Evolutionary conservation across 2,888 invertebrate species (phyloP).

Genomic region (Spilarctia lutea): DNA sequence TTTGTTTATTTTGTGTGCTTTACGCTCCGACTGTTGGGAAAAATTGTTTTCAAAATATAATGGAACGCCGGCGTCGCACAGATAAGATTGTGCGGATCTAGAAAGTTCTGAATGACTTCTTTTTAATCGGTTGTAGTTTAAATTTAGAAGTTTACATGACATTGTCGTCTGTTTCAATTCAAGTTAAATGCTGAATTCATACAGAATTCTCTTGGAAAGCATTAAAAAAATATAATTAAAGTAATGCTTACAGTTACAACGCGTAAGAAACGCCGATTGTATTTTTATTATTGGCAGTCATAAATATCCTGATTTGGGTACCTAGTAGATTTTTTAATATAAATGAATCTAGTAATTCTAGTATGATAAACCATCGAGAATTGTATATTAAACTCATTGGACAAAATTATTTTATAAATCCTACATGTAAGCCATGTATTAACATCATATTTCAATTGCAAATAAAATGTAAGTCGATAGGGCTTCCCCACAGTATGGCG

Average conservation of each 20-base stretch:
- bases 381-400: neutral
- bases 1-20: slow-evolving; percentile 49
- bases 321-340: no score
- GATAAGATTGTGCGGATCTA: slow-evolving; percentile 11
- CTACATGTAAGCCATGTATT: slow-evolving; percentile 19
- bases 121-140: slow-evolving; percentile 10
- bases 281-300: neutral
- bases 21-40: slow-evolving; percentile 25
- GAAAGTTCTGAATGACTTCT: slow-evolving; percentile 10
- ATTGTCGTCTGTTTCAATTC: neutral
- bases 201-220: neutral
- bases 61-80: slow-evolving; percentile 14
- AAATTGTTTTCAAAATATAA: slow-evolving; percentile 23
- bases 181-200: neutral
- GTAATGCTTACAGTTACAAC: neutral
- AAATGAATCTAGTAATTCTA: no score
- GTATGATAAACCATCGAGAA: neutral
- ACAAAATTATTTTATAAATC: slow-evolving; percentile 16
- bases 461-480: slow-evolving; percentile 42
- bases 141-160: neutral
- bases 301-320: no score
- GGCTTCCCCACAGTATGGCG: slow-evolving; percentile 41
- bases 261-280: neutral
- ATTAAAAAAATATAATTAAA: neutral
- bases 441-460: slow-evolving; percentile 26